phyloP scores from a whole-genome alignment of 53 echinoderm and acorn worm genomes.

The Pentamera pediparva region DNA sequence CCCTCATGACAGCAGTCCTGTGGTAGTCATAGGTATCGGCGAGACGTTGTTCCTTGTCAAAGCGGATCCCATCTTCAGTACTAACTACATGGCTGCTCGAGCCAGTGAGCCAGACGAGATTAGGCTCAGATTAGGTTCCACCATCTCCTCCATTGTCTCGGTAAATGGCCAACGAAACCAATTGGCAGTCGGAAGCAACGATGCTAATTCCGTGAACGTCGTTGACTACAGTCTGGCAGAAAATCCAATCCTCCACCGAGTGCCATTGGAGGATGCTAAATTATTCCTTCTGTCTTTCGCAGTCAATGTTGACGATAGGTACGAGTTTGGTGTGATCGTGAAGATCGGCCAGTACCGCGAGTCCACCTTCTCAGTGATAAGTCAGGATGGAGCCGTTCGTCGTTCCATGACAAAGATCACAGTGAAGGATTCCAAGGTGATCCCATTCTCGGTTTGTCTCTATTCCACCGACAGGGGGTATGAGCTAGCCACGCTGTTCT shows the following conservation, averaged over 20 bases:
- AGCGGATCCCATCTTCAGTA: not conserved
- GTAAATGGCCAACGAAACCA: not conserved
- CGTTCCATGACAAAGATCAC: conserved; percentile 2
- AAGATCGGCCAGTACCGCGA: not conserved
- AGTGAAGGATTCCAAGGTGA: not conserved
- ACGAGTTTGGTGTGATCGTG: not conserved
- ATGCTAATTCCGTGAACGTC: not conserved
- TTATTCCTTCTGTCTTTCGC: conserved; percentile 7
- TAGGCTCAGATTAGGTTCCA: not conserved
- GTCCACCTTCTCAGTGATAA: not conserved
- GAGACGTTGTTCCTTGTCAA: not conserved
- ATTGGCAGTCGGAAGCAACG: not conserved
- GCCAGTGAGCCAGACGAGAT: no score
- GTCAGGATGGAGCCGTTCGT: not conserved
- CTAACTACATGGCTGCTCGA: no score
- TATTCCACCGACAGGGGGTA: no score
- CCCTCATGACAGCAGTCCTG: not conserved
- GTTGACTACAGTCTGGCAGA: not conserved
- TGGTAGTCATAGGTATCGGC: not conserved
- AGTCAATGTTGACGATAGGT: not conserved
- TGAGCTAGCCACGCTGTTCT: not conserved
- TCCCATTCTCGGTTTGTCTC: no score
- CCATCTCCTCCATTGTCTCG: not conserved
- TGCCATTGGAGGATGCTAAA: not conserved
- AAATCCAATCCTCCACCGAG: not conserved